phyloP scores from a whole-genome alignment of 2,797 vertebrate genomes.

The Ibycter americanus region DNA sequence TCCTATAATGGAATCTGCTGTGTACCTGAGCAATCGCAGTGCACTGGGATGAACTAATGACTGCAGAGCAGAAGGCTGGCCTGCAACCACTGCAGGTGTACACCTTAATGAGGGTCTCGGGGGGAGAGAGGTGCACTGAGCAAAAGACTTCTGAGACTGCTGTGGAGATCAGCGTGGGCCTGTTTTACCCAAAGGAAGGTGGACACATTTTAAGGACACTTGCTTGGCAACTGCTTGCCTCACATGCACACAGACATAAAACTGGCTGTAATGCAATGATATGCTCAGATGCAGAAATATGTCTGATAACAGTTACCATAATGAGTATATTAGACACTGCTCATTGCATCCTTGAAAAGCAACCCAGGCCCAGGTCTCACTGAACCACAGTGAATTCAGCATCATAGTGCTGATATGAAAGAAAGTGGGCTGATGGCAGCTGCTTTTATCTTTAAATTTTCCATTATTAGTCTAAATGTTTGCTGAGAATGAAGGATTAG shows the following conservation, averaged over 20 bases:
- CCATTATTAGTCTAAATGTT: neutral
- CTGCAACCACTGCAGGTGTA: neutral
- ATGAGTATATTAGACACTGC: slow-evolving; percentile 10
- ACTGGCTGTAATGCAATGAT: neutral
- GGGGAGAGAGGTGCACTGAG: neutral
- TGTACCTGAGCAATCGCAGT: neutral
- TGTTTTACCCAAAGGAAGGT: neutral
- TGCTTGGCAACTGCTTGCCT: neutral
- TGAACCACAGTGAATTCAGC: neutral
- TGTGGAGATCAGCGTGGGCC: neutral
- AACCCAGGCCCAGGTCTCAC: neutral
- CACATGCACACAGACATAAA: neutral
- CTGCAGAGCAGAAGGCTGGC: neutral
- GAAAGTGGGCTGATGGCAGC: neutral
- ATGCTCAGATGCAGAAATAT: neutral
- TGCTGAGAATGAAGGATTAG: neutral
- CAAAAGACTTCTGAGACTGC: neutral
- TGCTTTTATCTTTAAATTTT: neutral
- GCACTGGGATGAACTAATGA: neutral
- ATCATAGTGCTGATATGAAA: neutral
- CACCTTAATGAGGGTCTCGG: neutral
- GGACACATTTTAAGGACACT: neutral
- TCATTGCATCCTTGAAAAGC: slow-evolving; percentile 9
- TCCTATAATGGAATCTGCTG: neutral
- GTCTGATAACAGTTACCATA: slow-evolving; percentile 7